These are phyloP conservation scores for Steromphala cineraria DNA, from an alignment of 2,888 invertebrate species.

Conservation along the genomic window DNA sequence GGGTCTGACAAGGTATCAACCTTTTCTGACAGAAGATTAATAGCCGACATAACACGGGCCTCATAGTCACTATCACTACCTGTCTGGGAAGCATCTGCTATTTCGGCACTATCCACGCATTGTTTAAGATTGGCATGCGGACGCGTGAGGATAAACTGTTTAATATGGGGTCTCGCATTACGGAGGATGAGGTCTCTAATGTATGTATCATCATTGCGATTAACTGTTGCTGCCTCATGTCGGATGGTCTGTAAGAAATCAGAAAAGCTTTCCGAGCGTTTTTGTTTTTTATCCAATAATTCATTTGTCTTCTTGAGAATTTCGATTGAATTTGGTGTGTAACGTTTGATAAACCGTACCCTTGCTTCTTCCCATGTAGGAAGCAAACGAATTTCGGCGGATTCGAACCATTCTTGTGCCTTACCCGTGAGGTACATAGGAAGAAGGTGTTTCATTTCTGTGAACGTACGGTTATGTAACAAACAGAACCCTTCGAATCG, in stretches of 20 bases:
- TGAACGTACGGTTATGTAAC: too few relatives aligned
- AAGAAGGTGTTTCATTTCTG: too few relatives aligned
- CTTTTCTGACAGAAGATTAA: background rate
- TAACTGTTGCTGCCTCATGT: too few relatives aligned
- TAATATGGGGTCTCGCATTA: background rate
- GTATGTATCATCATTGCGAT: background rate
- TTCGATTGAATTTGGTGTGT: too few relatives aligned
- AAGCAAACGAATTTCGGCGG: background rate
- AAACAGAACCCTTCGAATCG: background rate
- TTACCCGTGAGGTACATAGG: background rate
- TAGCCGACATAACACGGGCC: background rate
- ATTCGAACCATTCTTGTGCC: background rate
- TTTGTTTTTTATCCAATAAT: too few relatives aligned
- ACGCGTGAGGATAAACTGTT: background rate
- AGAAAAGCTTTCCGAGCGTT: too few relatives aligned
- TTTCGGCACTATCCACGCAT: background rate
- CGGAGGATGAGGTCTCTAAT: background rate
- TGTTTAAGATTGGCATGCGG: background rate
- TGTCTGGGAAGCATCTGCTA: background rate
- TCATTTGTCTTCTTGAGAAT: too few relatives aligned
- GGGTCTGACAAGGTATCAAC: background rate
- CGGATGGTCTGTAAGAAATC: too few relatives aligned
- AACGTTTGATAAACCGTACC: too few relatives aligned
- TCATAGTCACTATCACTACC: background rate
- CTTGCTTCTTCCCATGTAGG: background rate